Evolutionary conservation across 2,888 invertebrate species (phyloP), one percentile per base, ranked within the genome.

Genomic region (Pegoplata infirma): DNA sequence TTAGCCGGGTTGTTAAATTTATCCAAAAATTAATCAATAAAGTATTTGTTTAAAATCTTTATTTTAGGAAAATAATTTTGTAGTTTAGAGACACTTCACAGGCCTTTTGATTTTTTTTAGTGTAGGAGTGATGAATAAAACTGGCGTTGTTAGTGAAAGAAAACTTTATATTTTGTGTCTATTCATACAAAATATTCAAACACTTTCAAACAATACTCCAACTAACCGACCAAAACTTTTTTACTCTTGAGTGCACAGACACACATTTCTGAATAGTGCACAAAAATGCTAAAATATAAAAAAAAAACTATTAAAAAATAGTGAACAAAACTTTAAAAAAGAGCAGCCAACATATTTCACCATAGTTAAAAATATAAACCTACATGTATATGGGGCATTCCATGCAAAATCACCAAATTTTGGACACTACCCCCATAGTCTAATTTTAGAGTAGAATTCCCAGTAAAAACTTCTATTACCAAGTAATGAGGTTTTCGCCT

Each of bases 161-260:
- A 71, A 76, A 76, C 53, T 55, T 67, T 46, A 5, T 16, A 28
- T 56, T 67, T 72, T 21, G 47, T 32, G 44, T 17, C 53, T 47
- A 68, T 63, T 55, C 28, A 75, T 55, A 49, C 36, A 55, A 51
- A 32, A 44, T 40, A 56, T 14, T 55, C 8, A 61, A 75, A 79
- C 79, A 79, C 75, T 75, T 59, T 67, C 44, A 67, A 75, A 79
- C 71, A 79, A 79, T 79, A 63, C 67, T 75, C 61, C 69, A 71
- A 71, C 79, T 67, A 75, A 79, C 79, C 75, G 79, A 79, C 66
- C 69, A 75, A 75, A 79, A 75, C 71, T 79, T 79, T 79, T 71
- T 72, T 61, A 79, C 63, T 67, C 75, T 71, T 67, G 71, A 79
- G 66, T 79, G 79, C 71, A 75, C 79, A 71, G 61, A 66, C 12